Evolutionary conservation across 2,113 vertebrate species (phyloP).

Genomic region (Podarcis cretensis): DNA sequence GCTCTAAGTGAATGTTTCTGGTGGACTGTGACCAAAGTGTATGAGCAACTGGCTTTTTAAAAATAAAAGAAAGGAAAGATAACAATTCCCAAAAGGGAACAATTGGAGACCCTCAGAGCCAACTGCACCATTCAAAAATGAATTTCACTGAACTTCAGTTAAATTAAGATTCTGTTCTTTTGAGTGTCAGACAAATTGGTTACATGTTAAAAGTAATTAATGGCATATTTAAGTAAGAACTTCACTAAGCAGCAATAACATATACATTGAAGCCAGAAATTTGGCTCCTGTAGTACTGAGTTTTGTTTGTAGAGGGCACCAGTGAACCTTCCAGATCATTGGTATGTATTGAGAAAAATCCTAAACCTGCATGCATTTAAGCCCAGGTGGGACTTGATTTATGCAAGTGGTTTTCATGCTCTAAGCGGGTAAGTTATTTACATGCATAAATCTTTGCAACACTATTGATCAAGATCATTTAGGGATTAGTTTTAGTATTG

Average conservation of each 20-base stretch:
- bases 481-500: background rate
- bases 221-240: background rate
- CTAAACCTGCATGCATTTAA: background rate
- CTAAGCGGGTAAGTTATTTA: background rate
- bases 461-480: background rate
- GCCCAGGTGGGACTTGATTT: background rate
- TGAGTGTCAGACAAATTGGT: background rate
- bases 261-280: background rate
- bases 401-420: background rate
- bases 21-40: background rate
- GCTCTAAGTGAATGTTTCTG: too few species aligned
- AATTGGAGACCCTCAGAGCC: background rate
- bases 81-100: background rate
- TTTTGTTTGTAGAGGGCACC: slow-evolving; percentile 7
- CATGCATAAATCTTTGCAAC: background rate
- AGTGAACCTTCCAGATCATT: background rate
- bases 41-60: background rate
- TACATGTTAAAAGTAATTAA: background rate
- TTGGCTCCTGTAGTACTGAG: background rate
- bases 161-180: background rate
- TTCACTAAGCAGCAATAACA: background rate
- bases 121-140: background rate
- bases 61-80: background rate
- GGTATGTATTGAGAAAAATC: background rate
- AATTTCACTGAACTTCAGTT: background rate